These are phyloP conservation scores for Parasteatoda lunata DNA, from an alignment of 2,888 invertebrate genomes.

Conservation along the genomic window DNA sequence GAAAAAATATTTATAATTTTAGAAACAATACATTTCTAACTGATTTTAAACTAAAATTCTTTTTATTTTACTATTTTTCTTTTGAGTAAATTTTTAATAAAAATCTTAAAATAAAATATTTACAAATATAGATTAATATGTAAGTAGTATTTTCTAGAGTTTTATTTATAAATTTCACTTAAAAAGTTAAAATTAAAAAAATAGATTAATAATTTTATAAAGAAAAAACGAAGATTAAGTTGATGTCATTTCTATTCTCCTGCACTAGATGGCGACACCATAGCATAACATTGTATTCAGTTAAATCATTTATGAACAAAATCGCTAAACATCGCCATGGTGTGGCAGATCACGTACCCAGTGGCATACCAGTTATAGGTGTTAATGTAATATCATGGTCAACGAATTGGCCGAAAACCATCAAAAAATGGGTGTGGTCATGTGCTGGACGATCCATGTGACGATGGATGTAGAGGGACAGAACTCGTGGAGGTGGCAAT, in stretches of 20 bases:
- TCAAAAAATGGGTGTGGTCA: slow-evolving; percentile 88
- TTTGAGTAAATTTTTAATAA: too few species aligned
- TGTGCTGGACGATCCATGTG: slow-evolving; percentile 75
- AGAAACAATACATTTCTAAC: too few species aligned
- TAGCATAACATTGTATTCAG: neutral
- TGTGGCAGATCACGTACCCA: slow-evolving; percentile 60
- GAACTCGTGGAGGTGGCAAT: slow-evolving; percentile 88
- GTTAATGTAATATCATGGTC: slow-evolving; percentile 97
- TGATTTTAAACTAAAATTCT: too few species aligned
- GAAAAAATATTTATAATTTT: too few species aligned
- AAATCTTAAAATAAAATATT: too few species aligned
- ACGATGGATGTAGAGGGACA: slow-evolving; percentile 88
- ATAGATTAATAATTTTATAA: too few species aligned
- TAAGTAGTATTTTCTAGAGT: too few species aligned
- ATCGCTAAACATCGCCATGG: slow-evolving; percentile 68
- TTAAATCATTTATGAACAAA: neutral
- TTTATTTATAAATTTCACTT: too few species aligned
- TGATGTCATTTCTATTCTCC: neutral
- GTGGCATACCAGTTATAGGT: slow-evolving; percentile 76
- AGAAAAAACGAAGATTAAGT: too few species aligned
- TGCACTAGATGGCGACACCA: slow-evolving; percentile 42
- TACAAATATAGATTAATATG: too few species aligned
- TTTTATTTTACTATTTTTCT: too few species aligned
- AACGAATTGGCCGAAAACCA: slow-evolving; percentile 94
- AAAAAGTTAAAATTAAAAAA: too few species aligned